phyloP scores from a whole-genome alignment of 2,113 vertebrate genomes.

The Ondatra zibethicus region DNA sequence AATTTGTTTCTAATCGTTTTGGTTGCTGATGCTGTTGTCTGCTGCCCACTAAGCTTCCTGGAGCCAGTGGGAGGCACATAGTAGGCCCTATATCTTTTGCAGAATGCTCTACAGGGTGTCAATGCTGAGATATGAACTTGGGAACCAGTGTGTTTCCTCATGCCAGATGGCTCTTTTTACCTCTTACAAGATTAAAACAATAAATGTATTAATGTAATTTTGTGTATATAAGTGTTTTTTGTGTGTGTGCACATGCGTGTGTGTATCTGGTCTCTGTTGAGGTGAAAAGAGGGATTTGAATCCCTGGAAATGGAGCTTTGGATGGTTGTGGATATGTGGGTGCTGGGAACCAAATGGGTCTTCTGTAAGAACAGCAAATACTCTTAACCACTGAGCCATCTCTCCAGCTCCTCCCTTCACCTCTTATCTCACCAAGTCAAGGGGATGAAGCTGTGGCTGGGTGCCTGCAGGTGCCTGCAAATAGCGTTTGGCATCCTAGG shows the following conservation, averaged over 20 bases:
- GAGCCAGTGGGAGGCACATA: background rate
- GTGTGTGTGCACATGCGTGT: too few relatives aligned
- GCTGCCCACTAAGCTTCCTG: background rate
- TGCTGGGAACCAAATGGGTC: background rate
- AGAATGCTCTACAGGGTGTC: fast-evolving
- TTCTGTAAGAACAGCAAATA: background rate
- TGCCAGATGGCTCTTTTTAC: background rate
- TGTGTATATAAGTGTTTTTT: background rate
- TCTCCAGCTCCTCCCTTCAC: background rate
- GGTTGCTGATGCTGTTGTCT: background rate
- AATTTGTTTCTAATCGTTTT: background rate
- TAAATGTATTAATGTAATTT: background rate
- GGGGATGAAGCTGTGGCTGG: background rate
- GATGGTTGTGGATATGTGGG: too few relatives aligned
- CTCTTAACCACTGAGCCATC: background rate
- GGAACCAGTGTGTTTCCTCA: background rate
- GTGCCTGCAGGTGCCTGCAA: background rate
- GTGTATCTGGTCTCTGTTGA: background rate
- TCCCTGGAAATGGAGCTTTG: background rate
- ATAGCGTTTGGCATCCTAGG: background rate
- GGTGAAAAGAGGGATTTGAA: background rate
- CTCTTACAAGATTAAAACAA: background rate
- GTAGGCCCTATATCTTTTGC: background rate
- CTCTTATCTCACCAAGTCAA: background rate
- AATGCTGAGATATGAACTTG: fast-evolving